Base-by-base conservation (phyloP, 1,140 invertebrate genomes). In the Magallana angulata region DNA sequence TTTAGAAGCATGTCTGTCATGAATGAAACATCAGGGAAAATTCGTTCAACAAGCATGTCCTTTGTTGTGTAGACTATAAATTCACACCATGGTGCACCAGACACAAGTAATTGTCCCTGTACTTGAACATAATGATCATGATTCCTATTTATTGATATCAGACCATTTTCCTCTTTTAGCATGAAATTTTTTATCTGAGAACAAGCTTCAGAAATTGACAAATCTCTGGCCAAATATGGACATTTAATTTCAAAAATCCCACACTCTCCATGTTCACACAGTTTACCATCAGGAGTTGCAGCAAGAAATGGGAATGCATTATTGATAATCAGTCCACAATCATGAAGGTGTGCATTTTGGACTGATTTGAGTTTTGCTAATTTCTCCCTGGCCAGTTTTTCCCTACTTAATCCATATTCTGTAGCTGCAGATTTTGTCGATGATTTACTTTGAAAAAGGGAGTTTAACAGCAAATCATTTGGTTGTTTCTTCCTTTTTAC, bases 241-340 rank as follows among this genome's bases (percentile, higher is more conserved):
- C 87, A 88, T 36, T 88, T 88, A 18, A 88, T 68, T 59, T 88
- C 84, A 3, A 85, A 7, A 57, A 88, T 85, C 7, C 88, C 84
- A 80, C 76, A 56, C 57, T 57, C 84, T 18, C 60, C 59, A 82
- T 87, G 18, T 7, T 12, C 18, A 84, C 82, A 87, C 1, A 87
- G 7, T 76, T 87, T 87, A 1, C 82, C 86, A 87, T 87, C 86
- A 36, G 86, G 86, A 24, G 81, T 57, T 36, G 86, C 82, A 6
- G 81, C 86, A 1, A 87, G 16, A 57, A 87, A 87, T 57, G 80
- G 16, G 62, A 84, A 84, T 84, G 18, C 59, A 7, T 84, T 24
- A 60, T 84, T 84, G 18, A 87, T 18, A 85, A 85, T 59, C 60
- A 85, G 82, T 57, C 87, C 84, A 85, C 87, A 88, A 7, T 88